phyloP scores from a whole-genome alignment of 2,888 invertebrate species.

The Erebia palarica region DNA sequence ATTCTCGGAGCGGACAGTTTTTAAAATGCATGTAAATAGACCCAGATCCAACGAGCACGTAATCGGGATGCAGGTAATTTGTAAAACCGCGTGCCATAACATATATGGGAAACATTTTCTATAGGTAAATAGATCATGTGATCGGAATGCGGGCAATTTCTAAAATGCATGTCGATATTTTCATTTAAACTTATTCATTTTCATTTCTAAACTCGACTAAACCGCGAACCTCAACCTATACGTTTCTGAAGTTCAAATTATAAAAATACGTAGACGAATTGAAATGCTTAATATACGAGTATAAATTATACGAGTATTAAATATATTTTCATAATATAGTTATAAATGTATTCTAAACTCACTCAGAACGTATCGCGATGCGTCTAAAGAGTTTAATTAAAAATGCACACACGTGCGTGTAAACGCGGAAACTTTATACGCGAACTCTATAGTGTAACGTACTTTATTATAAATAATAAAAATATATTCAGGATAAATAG shows the following conservation, averaged over 20 bases:
- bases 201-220: background rate
- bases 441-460: slow-evolving; percentile 45
- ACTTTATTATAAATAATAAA: slow-evolving; percentile 43
- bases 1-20: too few species aligned
- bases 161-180: too few species aligned
- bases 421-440: background rate
- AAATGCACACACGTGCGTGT: slow-evolving; percentile 51
- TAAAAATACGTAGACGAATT: too few species aligned
- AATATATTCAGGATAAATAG: slow-evolving; percentile 60
- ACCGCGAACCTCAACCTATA: background rate
- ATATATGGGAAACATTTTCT: too few species aligned
- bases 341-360: slow-evolving; percentile 13
- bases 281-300: background rate
- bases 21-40: too few species aligned
- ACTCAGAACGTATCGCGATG: slow-evolving; percentile 34
- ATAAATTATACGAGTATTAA: slow-evolving; percentile 38
- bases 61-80: too few species aligned
- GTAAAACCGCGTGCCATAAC: too few species aligned
- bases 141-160: too few species aligned
- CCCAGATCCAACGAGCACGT: too few species aligned
- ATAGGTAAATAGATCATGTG: too few species aligned
- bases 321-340: slow-evolving; percentile 65
- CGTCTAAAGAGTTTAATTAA: slow-evolving; percentile 41
- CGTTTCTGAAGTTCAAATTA: background rate
- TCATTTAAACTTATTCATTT: too few species aligned